A percentile compares a stretch with the other conserved stretches of the same genome.
Evolutionary conservation across 1,140 invertebrate genomes (phyloP).

Genomic region (Drosophila serrata): DNA sequence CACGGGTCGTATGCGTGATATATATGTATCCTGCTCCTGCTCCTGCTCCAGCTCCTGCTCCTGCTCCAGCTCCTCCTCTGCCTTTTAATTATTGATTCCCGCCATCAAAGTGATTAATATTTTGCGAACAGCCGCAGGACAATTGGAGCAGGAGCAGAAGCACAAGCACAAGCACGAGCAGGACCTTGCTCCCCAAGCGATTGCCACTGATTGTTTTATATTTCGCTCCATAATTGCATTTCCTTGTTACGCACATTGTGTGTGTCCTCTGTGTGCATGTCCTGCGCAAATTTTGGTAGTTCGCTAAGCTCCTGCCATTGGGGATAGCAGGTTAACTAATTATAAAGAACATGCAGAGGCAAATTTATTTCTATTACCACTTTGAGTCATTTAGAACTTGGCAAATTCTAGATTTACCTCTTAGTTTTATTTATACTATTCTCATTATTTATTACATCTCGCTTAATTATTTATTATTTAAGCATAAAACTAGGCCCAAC

Average conservation of each 20-base stretch:
- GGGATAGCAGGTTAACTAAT: constrained; percentile 40
- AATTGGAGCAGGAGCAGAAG: background rate
- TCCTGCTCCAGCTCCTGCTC: constrained; percentile 3
- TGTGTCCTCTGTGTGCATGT: constrained; percentile 2
- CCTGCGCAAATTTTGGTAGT: constrained; percentile 1
- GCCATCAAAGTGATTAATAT: constrained; percentile 75
- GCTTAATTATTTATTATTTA: constrained; percentile 16
- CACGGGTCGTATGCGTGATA: constrained; percentile 49
- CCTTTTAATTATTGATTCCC: constrained; percentile 79
- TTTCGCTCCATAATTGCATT: constrained; percentile 74
- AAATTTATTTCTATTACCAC: background rate
- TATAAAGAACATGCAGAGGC: constrained; percentile 9
- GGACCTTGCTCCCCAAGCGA: constrained; percentile 31
- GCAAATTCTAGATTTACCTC: background rate
- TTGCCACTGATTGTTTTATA: constrained; percentile 66
- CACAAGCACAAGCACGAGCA: background rate
- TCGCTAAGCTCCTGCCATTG: constrained; percentile 24
- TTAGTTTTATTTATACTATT: background rate
- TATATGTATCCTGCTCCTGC: constrained; percentile 25
- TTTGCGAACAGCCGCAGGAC: constrained; percentile 47
- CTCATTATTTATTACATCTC: background rate
- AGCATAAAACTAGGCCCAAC: background rate
- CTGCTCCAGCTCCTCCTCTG: constrained; percentile 20
- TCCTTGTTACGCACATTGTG: constrained; percentile 58
- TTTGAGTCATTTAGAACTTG: too few species aligned